A percentile compares a stretch with the other conserved stretches of the same genome.
Evolutionary conservation across 1,140 invertebrate species (phyloP).

Genomic region (Phymastichus coffea): DNA sequence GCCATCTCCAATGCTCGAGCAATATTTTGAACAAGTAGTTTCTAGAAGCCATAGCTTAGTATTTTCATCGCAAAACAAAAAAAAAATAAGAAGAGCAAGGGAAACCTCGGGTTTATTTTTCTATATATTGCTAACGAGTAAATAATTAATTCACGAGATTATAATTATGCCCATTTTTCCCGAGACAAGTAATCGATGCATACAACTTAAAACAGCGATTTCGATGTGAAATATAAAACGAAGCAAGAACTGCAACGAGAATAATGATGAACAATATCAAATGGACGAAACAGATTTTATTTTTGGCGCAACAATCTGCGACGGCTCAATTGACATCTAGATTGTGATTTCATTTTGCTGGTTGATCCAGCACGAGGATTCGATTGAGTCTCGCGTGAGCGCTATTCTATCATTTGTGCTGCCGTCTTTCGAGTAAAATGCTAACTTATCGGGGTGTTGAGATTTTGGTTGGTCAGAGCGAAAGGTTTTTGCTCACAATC

Average conservation of each 20-base stretch:
- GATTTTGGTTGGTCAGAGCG: neutral
- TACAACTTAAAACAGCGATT: neutral
- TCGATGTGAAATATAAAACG: neutral
- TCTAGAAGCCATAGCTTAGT: too few relatives aligned
- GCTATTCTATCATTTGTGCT: neutral
- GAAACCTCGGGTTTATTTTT: too few relatives aligned
- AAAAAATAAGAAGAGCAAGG: too few relatives aligned
- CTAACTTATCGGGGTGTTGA: neutral
- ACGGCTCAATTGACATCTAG: conserved; percentile 47
- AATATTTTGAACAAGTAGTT: too few relatives aligned
- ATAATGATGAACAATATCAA: neutral
- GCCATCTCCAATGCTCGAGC: too few relatives aligned
- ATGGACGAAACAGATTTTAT: too few relatives aligned
- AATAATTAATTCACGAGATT: too few relatives aligned
- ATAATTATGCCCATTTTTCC: conserved; percentile 52
- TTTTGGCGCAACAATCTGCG: conserved; percentile 21
- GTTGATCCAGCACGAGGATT: conserved; percentile 49
- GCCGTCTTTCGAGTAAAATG: neutral
- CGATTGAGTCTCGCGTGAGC: conserved; percentile 40
- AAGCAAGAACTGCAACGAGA: conserved; percentile 11
- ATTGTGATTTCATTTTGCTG: conserved; percentile 32
- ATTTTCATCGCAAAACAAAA: too few relatives aligned
- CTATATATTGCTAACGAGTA: too few relatives aligned
- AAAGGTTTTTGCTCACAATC: neutral
- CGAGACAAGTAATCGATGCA: conserved; percentile 11